Base-by-base conservation (phyloP, 2,888 invertebrate genomes). In the Meloe dianella region DNA sequence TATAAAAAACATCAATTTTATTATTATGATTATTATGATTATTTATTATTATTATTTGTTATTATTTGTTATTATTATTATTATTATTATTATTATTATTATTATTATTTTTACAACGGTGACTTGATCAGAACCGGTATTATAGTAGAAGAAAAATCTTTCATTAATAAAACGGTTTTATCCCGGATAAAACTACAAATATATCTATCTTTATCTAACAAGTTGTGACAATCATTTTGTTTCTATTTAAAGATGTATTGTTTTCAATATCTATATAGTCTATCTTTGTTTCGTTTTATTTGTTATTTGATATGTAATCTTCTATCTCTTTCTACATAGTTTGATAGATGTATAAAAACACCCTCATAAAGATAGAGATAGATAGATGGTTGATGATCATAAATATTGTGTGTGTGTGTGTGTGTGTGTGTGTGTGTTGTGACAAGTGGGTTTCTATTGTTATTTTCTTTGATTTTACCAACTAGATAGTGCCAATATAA, bases 361-460 rank as follows among this genome's bases (percentile, higher is more conserved):
- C 20, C 27, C 27, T 3, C 9, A 47, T 2, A 47, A 20, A 47
- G 20, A 22, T 22, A 47, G 47, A 47, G 9, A 20, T 2, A 41
- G 4, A 41, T 17, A 41, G 6, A 17, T 4, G 8, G 47, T 8
- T 41, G n/a, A 32, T 6, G 1, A 35, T 20, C 20, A 47, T 47
- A 47, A 47, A 47, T 47, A 20, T 47, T 47, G 2, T 20, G 20
- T 20, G n/a, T n/a, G n/a, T n/a, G n/a, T n/a, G n/a, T n/a, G n/a
- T n/a, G n/a, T n/a, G n/a, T n/a, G n/a, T n/a, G n/a, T 14, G 41
- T n/a, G n/a, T 41, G 12, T 12, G 1, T 67, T 5, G 78, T 77
- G 80, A 79, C 80, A 79, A 79, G 78, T 79, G 76, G 77, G 76
- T 75, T 74, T 78, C 77, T 78, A 76, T 79, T 78, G 78, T 78